Conservation (phyloP, 2,888 invertebrate genomes). For the Quadroppia sp. region DNA sequence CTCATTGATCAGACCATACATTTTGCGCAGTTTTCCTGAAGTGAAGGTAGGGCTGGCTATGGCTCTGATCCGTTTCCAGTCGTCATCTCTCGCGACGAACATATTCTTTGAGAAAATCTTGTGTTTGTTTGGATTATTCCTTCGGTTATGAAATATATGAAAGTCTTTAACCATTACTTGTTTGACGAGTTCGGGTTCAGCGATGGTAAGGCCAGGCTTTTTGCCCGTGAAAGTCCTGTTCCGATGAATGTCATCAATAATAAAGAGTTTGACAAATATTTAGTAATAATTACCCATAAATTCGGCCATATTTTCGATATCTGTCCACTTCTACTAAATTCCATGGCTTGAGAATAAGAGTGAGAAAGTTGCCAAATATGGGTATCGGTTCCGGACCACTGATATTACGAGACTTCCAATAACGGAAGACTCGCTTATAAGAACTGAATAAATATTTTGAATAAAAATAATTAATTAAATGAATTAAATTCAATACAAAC, state of each 20-base stretch:
- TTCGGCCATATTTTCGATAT: background rate
- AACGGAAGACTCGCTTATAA: background rate
- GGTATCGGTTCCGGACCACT: background rate
- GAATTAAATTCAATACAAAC: background rate
- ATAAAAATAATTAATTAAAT: background rate
- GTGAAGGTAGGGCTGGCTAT: slow-evolving; percentile 30
- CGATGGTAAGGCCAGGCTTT: background rate
- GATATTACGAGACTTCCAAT: slow-evolving; percentile 2
- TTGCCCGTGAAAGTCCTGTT: background rate
- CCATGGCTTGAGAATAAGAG: too few species aligned
- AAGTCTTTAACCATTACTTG: slow-evolving; percentile 36
- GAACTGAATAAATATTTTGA: background rate
- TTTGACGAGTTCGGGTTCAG: slow-evolving; percentile 25
- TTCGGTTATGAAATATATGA: slow-evolving; percentile 13
- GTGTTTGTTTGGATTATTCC: background rate
- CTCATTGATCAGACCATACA: slow-evolving; percentile 15
- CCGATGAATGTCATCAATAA: background rate
- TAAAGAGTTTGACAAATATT: background rate
- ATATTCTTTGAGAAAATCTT: background rate
- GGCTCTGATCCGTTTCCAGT: slow-evolving; percentile 33
- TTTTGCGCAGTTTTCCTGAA: slow-evolving; percentile 18
- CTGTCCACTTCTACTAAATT: background rate
- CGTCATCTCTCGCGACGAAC: slow-evolving; percentile 1
- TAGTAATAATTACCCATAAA: slow-evolving; percentile 25
- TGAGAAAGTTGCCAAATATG: background rate